Base-by-base conservation (phyloP, 2,113 vertebrate species). In the Corythoichthys haematopterus region DNA sequence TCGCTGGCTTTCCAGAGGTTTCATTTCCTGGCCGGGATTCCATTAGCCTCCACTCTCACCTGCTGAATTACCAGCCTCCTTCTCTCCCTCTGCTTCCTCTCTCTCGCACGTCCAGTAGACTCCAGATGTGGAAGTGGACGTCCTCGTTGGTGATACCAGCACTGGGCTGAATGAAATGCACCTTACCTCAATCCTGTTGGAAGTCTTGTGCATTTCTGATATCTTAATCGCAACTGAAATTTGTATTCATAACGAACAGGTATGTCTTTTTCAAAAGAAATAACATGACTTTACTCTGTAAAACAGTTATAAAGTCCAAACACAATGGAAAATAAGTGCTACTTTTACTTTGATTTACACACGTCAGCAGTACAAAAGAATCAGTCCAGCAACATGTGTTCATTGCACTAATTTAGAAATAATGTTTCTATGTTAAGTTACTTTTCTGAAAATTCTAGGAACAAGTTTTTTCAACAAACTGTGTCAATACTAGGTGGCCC, bases 31-130 rank as follows among this genome's bases (percentile, higher is more conserved):
- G 68, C 68, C 72, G 81, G 80, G 70, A 83, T 80, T 79, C 77
- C 80, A 88, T 88, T 83, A 84, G 70, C 70, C 76, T 78, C 74
- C 56, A 48, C 87, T 68, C 79, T 88, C 72, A 85, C 84, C 80
- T 81, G 70, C 63, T 3, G 68, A 81, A 88, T 84, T 82, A 83
- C 74, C 77, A 69, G 65, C 59, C 80, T 81, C 77, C 84, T 80
- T 69, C 33, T 63, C 68, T 71, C 81, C 78, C 79, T 78, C 83
- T 80, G 84, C 20, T 28, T 28, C 38, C 40, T 3, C 40, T 8
- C 40, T 43, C 6, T 79, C 43, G 7, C 4, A 46, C 43, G 28
- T 62, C 55, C 40, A 6, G 33, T 48, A 68, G 69, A 81, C 76
- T 51, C 64, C 33, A n/a, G 58, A 28, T 45, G 57, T 55, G 61